Base-by-base conservation (phyloP, 1,140 invertebrate genomes). In the Atta colombica region DNA sequence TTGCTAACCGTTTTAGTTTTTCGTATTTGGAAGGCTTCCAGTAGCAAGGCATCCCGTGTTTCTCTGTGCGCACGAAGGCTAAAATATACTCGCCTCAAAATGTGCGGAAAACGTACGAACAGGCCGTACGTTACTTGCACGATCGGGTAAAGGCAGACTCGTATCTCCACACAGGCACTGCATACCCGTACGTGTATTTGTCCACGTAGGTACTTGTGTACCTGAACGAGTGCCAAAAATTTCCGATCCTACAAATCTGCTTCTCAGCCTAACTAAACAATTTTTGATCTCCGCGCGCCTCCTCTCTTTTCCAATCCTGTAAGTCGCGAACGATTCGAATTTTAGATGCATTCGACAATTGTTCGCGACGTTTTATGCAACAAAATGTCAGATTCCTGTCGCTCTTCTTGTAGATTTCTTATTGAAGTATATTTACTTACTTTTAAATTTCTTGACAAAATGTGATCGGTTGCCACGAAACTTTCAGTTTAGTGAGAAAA, bases 1-100 rank as follows among this genome's bases (percentile, higher is more conserved):
- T 93, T 93, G 90, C 91, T 88, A 92, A 92, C 87, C 92, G 89
- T 93, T 92, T 93, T 92, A 92, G 91, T 93, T 93, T 93, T 93
- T 93, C 92, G 89, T 93, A 89, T 91, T 93, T 93, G 92, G 93
- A 93, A 93, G 88, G 87, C 86, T 93, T 93, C 93, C 93, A 93
- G 89, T 92, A 80, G 82, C 85, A 21, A 60, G 85, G 61, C 68
- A 80, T 14, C 31, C 77, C 75, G 61, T 25, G 60, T 58, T 58
- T 39, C 88, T 74, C 65, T 61, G 28, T 14, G 39, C 12, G 61
- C 45, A 58, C 78, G 31, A 63, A 78, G 55, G 77, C 89, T 92
- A 91, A 93, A 91, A 92, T 93, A 92, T 90, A 93, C 92, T 93
- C 75, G 77, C 89, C 84, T 91, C 92, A 89, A 58, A 93, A 93